Evolutionary conservation across 2,797 vertebrate species (phyloP).

Genomic region (Lycodopsis pacificus): DNA sequence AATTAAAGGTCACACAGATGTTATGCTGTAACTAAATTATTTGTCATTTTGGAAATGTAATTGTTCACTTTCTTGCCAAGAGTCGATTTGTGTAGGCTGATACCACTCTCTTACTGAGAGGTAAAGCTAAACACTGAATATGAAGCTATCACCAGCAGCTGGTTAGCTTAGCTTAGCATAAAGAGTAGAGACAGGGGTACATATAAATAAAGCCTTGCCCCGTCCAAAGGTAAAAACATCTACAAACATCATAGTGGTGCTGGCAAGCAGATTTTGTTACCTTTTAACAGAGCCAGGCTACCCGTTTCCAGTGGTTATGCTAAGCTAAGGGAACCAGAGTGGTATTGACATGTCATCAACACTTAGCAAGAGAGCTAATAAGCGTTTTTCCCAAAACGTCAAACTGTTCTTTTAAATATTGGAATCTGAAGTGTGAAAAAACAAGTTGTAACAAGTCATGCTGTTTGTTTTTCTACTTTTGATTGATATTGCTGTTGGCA

Average conservation of each 20-base stretch:
- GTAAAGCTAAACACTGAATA: neutral
- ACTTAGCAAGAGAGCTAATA: neutral
- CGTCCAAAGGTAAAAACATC: neutral
- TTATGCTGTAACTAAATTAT: neutral
- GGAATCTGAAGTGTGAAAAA: neutral
- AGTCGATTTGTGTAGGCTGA: neutral
- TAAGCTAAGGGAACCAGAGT: neutral
- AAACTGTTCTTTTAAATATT: neutral
- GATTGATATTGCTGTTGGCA: slow-evolving; percentile 10
- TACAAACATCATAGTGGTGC: neutral
- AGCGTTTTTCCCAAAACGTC: neutral
- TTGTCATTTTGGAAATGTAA: neutral
- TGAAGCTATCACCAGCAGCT: neutral
- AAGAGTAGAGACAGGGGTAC: neutral
- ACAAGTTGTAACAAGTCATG: neutral
- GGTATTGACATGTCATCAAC: neutral
- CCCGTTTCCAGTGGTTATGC: neutral
- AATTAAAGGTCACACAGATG: neutral
- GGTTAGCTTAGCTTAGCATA: slow-evolving; percentile 2
- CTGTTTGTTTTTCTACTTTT: neutral
- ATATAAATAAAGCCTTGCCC: neutral
- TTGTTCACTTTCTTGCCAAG: neutral
- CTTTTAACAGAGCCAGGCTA: neutral
- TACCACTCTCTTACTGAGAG: neutral
- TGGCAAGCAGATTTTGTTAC: neutral